A percentile compares a stretch with the other conserved stretches of the same genome.
Conservation (phyloP, 2,888 invertebrate species). For the Dromius quadrimaculatus region DNA sequence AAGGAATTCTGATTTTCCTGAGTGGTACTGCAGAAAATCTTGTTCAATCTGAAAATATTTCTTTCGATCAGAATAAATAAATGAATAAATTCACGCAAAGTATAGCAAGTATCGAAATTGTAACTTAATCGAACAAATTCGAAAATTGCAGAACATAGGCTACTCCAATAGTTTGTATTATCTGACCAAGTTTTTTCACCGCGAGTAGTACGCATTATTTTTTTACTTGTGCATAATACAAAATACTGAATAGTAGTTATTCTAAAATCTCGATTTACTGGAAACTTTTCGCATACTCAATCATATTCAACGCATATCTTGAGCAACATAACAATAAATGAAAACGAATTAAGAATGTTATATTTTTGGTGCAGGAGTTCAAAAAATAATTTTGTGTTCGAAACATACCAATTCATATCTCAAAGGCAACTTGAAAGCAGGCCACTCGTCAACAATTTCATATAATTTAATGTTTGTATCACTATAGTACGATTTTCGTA, state of each 20-base stretch:
- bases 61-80: too few species aligned
- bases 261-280: too few species aligned
- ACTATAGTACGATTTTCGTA: not conserved
- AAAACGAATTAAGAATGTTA: too few species aligned
- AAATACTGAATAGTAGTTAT: too few species aligned
- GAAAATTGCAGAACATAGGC: not conserved
- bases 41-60: not conserved
- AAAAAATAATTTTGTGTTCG: too few species aligned
- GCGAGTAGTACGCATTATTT: not conserved
- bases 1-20: not conserved
- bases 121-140: too few species aligned
- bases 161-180: not conserved
- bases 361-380: too few species aligned
- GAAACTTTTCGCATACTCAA: too few species aligned
- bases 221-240: not conserved
- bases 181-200: not conserved
- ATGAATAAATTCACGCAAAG: too few species aligned
- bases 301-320: too few species aligned
- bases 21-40: not conserved
- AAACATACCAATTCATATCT: constrained; percentile 6
- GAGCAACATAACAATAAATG: too few species aligned
- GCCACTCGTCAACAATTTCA: constrained; percentile 3
- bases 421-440: constrained; percentile 1
- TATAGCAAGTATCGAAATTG: too few species aligned
- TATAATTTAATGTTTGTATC: constrained; percentile 3